Evolutionary conservation across 2,797 vertebrate genomes (phyloP).

Genomic region (Arctocebus calabarensis): DNA sequence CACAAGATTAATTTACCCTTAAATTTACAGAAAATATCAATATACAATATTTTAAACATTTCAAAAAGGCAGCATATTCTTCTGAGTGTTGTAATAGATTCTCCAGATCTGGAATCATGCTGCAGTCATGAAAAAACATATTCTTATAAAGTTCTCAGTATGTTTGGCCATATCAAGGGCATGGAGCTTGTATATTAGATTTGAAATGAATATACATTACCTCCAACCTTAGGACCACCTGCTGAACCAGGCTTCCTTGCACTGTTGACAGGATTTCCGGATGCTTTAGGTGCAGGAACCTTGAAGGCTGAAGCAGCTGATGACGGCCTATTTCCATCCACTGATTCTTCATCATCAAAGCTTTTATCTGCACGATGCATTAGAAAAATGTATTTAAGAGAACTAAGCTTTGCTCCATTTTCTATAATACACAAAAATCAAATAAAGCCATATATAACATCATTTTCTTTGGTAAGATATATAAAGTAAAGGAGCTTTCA

Average conservation of each 20-base stretch:
- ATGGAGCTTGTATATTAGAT: slow-evolving; percentile 52
- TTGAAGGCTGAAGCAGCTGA: slow-evolving; percentile 96
- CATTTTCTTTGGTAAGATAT: slow-evolving; percentile 48
- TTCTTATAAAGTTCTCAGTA: slow-evolving; percentile 77
- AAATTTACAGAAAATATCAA: background rate
- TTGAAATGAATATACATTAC: slow-evolving; percentile 88
- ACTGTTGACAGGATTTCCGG: slow-evolving; percentile 92
- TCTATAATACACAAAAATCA: slow-evolving; percentile 66
- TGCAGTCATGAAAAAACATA: slow-evolving; percentile 88
- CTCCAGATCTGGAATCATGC: slow-evolving; percentile 72
- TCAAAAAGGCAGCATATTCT: slow-evolving; percentile 21
- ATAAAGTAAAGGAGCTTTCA: slow-evolving; percentile 65
- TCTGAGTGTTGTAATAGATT: slow-evolving; percentile 15
- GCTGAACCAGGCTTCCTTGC: slow-evolving; percentile 94
- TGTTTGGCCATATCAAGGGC: slow-evolving; percentile 19
- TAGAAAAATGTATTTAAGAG: slow-evolving; percentile 77
- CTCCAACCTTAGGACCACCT: slow-evolving; percentile 93
- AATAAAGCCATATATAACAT: slow-evolving; percentile 64
- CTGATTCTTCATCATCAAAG: slow-evolving; percentile 98
- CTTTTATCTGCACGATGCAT: slow-evolving; percentile 92
- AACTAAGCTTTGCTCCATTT: slow-evolving; percentile 62
- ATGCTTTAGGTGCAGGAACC: slow-evolving; percentile 96
- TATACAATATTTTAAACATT: slow-evolving; percentile 15
- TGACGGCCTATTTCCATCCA: slow-evolving; percentile 96
- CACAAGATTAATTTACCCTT: background rate